phyloP scores from a whole-genome alignment of 2,113 vertebrate genomes.

The Atherinomorus stipes region DNA sequence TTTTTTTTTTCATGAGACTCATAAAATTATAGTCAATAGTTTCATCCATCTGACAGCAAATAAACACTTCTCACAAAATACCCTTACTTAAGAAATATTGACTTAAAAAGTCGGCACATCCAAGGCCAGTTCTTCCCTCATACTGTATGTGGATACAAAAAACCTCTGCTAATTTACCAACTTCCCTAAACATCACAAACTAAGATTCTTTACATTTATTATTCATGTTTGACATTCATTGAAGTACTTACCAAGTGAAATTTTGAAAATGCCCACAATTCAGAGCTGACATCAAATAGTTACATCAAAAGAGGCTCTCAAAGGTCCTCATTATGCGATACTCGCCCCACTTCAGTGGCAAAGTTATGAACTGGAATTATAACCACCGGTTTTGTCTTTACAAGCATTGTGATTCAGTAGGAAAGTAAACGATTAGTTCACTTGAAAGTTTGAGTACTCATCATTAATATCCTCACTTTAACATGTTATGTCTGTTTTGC shows the following conservation, averaged over 20 bases:
- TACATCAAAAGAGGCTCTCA: constrained; percentile 75
- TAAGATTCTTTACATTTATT: constrained; percentile 62
- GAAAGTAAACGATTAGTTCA: constrained; percentile 25
- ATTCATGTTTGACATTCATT: constrained; percentile 70
- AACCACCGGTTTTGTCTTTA: constrained; percentile 42
- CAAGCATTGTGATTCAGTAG: constrained; percentile 24
- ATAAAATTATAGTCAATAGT: not conserved
- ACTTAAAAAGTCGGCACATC: constrained; percentile 10
- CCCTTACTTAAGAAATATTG: not conserved
- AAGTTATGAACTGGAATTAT: constrained; percentile 46
- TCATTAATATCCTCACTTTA: constrained; percentile 1
- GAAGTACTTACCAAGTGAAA: constrained; percentile 66
- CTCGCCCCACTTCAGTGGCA: constrained; percentile 44
- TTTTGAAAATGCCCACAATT: constrained; percentile 68
- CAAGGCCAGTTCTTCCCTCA: constrained; percentile 5
- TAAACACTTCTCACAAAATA: not conserved
- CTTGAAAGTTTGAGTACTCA: constrained; percentile 3
- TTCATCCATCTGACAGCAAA: not conserved
- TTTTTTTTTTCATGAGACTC: constrained; percentile 16
- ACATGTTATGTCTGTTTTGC: constrained; percentile 26
- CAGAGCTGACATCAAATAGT: constrained; percentile 68
- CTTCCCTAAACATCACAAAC: constrained; percentile 46
- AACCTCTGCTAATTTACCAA: constrained; percentile 40
- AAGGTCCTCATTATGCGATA: constrained; percentile 74
- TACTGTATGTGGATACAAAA: constrained; percentile 14